Percentiles rank a stretch among this genome's conserved stretches.
These are phyloP conservation scores for Eufriesea mexicana DNA, from an alignment of 1,140 invertebrate species.

Conservation along the genomic window DNA sequence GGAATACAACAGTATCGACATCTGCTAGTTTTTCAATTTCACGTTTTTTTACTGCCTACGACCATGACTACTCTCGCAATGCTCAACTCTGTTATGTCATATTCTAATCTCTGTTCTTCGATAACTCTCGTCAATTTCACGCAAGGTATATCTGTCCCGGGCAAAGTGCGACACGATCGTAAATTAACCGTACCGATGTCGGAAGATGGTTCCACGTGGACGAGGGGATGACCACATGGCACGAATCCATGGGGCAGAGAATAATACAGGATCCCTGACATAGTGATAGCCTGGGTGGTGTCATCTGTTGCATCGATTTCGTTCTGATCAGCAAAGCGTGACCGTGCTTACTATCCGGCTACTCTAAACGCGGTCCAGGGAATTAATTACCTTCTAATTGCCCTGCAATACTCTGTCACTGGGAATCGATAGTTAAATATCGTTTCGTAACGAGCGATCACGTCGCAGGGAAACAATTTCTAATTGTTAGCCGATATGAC, in stretches of 20 bases:
- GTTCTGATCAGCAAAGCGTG: slow-evolving; percentile 67
- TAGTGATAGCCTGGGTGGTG: slow-evolving; percentile 69
- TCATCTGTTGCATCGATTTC: slow-evolving; percentile 81
- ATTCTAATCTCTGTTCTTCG: too few species aligned
- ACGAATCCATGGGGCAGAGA: slow-evolving; percentile 62
- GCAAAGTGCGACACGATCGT: slow-evolving; percentile 43
- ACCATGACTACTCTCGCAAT: too few species aligned
- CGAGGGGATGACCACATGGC: slow-evolving; percentile 75
- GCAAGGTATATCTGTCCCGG: not conserved
- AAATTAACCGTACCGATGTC: slow-evolving; percentile 76
- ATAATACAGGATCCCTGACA: slow-evolving; percentile 65
- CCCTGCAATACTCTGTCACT: slow-evolving; percentile 2
- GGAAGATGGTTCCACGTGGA: slow-evolving; percentile 66
- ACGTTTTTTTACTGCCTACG: too few species aligned
- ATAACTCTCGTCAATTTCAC: too few species aligned
- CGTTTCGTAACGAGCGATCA: not conserved
- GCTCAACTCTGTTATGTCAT: too few species aligned
- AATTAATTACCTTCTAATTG: slow-evolving; percentile 74
- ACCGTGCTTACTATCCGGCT: slow-evolving; percentile 67
- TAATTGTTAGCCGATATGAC: not conserved
- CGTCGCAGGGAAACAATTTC: not conserved
- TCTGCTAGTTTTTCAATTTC: too few species aligned
- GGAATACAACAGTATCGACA: too few species aligned
- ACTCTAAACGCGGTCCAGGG: slow-evolving; percentile 58
- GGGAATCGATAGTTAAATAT: not conserved